Evolutionary conservation across 2,797 vertebrate genomes (phyloP), one percentile per base, ranked within the genome.

Genomic region (Chlorospingus semifuscus): DNA sequence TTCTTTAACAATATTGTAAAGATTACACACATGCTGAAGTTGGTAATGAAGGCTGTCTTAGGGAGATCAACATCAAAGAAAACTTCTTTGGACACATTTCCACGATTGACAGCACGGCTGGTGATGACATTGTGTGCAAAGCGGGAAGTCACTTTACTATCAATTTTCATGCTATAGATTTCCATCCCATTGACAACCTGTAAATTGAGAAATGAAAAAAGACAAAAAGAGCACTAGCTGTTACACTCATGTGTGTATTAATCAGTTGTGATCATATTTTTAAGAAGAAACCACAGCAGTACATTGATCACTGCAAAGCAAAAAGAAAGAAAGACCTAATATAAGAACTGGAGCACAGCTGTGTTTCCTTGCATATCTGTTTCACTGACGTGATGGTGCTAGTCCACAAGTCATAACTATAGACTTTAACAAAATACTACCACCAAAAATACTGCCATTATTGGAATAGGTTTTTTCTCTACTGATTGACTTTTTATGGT

Each of bases 21-120:
- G 44, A 65, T 70, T 89, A 98, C 98, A 87, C 78, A 99, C 99
- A 99, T 98, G 98, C 97, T 99, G 94, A 99, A 99, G 97, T 99
- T 99, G 90, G 98, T 98, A 97, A 99, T 99, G 97, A 99, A 99
- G 88, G 99, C 98, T 1, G 98, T 99, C 91, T 99, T 99, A 68
- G 99, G 99, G 64, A 99, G 97, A 3, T 99, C 99, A 97, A 99
- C 97, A 49, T 99, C 98, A 10, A 99, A 99, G 89, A 98, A 89
- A 50, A 98, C 98, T 97, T 99, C 99, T 95, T 98, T 98, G 37
- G 99, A 97, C 42, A 74, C 20, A 3, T 97, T 97, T 56, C 98
- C 99, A 61, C 92, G 98, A 97, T 99, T 99, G 77, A 98, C 84
- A 64, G 98, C 98, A 92, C 89, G 97, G 55, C 99, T 99, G 94